Evolutionary conservation across 2,888 invertebrate genomes (phyloP), one percentile per base, ranked within the genome.

Genomic region (Lamproptera curius): DNA sequence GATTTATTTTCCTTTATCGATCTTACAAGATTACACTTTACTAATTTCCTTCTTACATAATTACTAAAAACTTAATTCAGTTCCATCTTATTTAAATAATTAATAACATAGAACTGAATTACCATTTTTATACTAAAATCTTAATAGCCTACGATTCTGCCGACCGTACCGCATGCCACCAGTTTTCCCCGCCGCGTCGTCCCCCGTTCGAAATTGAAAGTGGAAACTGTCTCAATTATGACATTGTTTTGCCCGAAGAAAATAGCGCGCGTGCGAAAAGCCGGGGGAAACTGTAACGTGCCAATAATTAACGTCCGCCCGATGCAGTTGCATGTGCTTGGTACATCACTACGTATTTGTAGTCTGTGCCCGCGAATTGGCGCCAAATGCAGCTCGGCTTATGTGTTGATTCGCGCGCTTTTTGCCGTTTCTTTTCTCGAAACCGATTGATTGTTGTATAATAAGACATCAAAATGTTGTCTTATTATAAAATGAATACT

Each of bases 171-270:
- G 14, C 20, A 31, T 42, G 36, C 49, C 41, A 55, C 53, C 53
- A 62, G 63, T 79, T 82, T 83, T 79, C 80, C 57, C 53, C 62
- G 60, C 56, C 63, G 28, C 2, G 2, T 28, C 58, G 66, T 44
- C 53, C 55, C 70, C 72, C 67, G 69, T 64, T 75, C 67, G 83
- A 85, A 85, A 85, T 71, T 69, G 85, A 85, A 84, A 85, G 85
- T 85, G 84, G 84, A 84, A 82, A 83, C 67, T 62, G 61, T 57
- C 51, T 62, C 70, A 20, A 20, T 82, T 80, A 83, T 75, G 74
- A 83, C 76, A 84, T 83, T 85, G 82, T 84, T 80, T 64, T 63
- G 57, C 47, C 23, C 9, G 65, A 70, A 74, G 80, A 81, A 80
- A 78, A 58, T 55, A 52, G 42, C 43, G 28, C 53, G 43, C 60